These are phyloP conservation scores for Drosophila neocordata DNA, from an alignment of 1,140 invertebrate genomes.

Conservation along the genomic window DNA sequence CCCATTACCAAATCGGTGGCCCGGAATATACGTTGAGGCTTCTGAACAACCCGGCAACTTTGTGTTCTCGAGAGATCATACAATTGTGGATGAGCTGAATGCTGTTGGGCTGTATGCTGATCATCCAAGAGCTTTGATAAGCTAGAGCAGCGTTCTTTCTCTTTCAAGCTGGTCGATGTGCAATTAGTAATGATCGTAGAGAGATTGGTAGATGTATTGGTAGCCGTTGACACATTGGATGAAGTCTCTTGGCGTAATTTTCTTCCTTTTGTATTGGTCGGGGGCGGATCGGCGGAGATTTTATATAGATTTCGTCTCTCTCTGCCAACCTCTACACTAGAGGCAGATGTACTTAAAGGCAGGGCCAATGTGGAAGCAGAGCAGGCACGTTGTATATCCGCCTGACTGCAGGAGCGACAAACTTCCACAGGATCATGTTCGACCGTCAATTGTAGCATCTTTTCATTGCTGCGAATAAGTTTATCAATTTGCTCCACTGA, in stretches of 20 bases:
- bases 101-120: conserved; percentile 71
- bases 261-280: conserved; percentile 30
- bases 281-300: conserved; percentile 35
- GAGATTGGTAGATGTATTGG: not conserved
- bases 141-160: conserved; percentile 93
- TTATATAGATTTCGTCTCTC: conserved; percentile 55
- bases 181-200: conserved; percentile 10
- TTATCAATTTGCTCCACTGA: conserved; percentile 90
- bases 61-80: conserved; percentile 92
- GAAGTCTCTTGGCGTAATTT: conserved; percentile 55
- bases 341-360: conserved; percentile 74
- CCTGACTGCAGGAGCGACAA: conserved; percentile 81
- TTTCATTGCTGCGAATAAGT: conserved; percentile 88
- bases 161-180: conserved; percentile 70
- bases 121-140: conserved; percentile 92
- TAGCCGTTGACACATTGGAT: conserved; percentile 25
- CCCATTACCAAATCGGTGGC: conserved; percentile 93
- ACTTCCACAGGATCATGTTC: conserved; percentile 94
- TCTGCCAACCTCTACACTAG: conserved; percentile 73
- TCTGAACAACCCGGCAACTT: conserved; percentile 92
- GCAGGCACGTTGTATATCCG: conserved; percentile 69
- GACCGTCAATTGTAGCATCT: conserved; percentile 89
- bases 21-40: conserved; percentile 91
- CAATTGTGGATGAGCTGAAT: conserved; percentile 70
- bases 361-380: conserved; percentile 60